Conservation (phyloP, 2,113 vertebrate genomes). For the Australoheros scitulus region DNA sequence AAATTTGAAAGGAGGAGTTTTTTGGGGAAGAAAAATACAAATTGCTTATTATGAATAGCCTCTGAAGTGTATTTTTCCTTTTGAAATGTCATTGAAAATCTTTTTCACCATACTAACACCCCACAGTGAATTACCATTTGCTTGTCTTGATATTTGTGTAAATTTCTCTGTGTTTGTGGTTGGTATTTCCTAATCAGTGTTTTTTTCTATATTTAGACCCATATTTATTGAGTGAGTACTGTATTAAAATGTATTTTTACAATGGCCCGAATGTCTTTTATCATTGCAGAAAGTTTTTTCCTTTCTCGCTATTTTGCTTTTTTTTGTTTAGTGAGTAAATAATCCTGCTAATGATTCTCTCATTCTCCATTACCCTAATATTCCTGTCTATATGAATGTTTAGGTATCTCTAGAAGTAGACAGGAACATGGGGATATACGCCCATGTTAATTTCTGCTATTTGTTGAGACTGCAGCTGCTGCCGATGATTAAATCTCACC, state of each 20-base stretch:
- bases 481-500: constrained; percentile 50
- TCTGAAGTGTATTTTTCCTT: constrained; percentile 26
- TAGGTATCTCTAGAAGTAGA: not conserved
- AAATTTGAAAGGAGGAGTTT: not conserved
- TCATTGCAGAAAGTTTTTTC: not conserved
- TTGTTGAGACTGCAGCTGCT: constrained; percentile 55
- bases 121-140: not conserved
- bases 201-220: not conserved
- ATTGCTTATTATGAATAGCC: constrained; percentile 13
- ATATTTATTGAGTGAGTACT: not conserved
- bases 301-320: not conserved
- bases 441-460: constrained; percentile 9
- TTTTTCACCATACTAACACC: constrained; percentile 37
- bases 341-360: not conserved
- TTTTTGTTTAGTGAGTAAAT: not conserved
- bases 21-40: not conserved
- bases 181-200: not conserved
- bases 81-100: constrained; percentile 43
- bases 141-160: not conserved
- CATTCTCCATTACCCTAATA: no score
- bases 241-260: not conserved
- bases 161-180: not conserved
- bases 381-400: not conserved
- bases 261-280: not conserved
- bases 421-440: not conserved